Evolutionary conservation across 2,113 vertebrate genomes (phyloP).

Genomic region (Vicugna pacos): DNA sequence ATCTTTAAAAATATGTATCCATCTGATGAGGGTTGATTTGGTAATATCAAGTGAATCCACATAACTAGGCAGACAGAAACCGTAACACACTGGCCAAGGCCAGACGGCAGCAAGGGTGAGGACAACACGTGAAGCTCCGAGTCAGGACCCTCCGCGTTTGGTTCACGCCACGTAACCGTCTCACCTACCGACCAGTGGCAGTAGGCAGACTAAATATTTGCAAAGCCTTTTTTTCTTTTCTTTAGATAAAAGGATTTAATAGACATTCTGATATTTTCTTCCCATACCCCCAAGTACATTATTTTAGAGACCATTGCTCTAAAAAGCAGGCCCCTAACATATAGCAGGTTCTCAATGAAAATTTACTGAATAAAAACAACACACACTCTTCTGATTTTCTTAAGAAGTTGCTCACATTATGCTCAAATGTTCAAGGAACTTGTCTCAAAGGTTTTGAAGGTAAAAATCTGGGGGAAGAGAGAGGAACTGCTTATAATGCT

Average conservation of each 20-base stretch:
- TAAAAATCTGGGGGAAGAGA: not conserved
- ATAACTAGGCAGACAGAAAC: not conserved
- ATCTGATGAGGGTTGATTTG: not conserved
- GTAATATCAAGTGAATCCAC: not conserved
- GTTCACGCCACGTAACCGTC: not conserved
- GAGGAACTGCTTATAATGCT: not conserved
- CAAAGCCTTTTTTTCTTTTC: not conserved
- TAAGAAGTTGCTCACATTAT: not conserved
- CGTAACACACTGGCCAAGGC: not conserved
- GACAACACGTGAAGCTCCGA: not conserved
- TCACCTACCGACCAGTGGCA: not conserved
- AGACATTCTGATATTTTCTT: conserved; percentile 5
- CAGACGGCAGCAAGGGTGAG: not conserved
- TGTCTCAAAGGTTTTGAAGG: conserved; percentile 17
- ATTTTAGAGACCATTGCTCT: not conserved
- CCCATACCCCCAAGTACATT: not conserved
- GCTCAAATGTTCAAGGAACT: too few species aligned
- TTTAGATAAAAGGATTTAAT: not conserved
- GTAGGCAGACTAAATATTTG: not conserved
- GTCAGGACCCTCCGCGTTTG: not conserved
- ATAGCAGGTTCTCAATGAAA: not conserved
- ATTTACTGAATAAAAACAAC: not conserved
- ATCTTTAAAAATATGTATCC: not conserved
- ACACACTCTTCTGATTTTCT: not conserved
- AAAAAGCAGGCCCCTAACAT: not conserved